A percentile compares a stretch with the other conserved stretches of the same genome.
phyloP scores from a whole-genome alignment of 2,888 invertebrate genomes.

The Meganola albula region DNA sequence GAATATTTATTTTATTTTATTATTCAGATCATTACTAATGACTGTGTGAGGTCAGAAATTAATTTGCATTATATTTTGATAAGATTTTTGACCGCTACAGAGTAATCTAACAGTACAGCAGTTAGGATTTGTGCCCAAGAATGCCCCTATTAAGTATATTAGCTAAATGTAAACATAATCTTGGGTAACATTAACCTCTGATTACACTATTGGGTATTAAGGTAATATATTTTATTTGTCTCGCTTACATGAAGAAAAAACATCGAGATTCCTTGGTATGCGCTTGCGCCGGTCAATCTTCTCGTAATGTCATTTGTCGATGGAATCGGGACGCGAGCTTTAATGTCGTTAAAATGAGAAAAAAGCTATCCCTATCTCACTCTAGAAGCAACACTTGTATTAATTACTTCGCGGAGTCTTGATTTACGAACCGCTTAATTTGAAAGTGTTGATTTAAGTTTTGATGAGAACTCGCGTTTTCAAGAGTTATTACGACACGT shows the following conservation, averaged over 20 bases:
- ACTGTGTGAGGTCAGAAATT: too few relatives aligned
- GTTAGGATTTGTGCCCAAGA: too few relatives aligned
- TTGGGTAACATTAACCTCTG: too few relatives aligned
- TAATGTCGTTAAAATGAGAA: constrained; percentile 23
- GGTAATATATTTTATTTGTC: too few relatives aligned
- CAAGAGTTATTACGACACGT: constrained; percentile 33
- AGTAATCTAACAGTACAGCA: too few relatives aligned
- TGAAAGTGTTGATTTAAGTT: constrained; percentile 62
- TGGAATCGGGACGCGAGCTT: constrained; percentile 31
- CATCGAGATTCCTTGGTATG: constrained; percentile 31
- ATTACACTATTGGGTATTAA: too few relatives aligned
- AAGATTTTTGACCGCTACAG: too few relatives aligned
- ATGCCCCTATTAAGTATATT: constrained; percentile 14
- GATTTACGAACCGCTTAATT: constrained; percentile 60
- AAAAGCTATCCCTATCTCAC: constrained; percentile 23
- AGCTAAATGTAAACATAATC: too few relatives aligned
- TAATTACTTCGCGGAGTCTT: constrained; percentile 58
- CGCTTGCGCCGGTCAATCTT: constrained; percentile 43
- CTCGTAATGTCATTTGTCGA: constrained; percentile 48
- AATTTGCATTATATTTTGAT: too few relatives aligned
- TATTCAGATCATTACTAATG: too few relatives aligned
- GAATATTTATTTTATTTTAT: too few relatives aligned
- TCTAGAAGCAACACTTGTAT: constrained; percentile 42
- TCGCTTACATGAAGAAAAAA: too few relatives aligned
- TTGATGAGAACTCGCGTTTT: constrained; percentile 34